Conservation (phyloP, 2,797 vertebrate genomes). For the Coendou prehensilis region DNA sequence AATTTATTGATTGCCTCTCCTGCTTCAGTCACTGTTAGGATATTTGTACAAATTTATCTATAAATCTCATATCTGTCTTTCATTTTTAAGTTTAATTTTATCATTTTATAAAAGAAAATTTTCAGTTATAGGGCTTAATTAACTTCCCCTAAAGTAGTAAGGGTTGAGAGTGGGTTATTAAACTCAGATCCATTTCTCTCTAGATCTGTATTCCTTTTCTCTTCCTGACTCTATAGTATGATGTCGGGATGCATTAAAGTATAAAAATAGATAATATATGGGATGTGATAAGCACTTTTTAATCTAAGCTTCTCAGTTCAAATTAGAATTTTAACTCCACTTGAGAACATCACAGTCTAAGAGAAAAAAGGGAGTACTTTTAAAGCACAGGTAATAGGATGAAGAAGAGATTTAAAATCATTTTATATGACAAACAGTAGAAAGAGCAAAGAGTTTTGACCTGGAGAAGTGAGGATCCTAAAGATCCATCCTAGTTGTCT, state of each 20-base stretch:
- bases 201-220: background rate
- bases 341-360: background rate
- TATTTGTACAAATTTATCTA: background rate
- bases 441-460: background rate
- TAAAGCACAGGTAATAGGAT: background rate
- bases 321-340: background rate
- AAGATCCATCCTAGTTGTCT: background rate
- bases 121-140: background rate
- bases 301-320: background rate
- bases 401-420: background rate
- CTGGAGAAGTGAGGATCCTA: background rate
- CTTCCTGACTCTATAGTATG: background rate
- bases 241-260: background rate
- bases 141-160: background rate
- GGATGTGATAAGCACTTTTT: background rate
- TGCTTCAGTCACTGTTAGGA: background rate
- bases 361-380: background rate
- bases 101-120: background rate
- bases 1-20: background rate
- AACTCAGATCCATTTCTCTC: background rate
- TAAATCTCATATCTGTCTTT: background rate
- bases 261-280: background rate
- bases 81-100: constrained; percentile 55
- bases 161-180: background rate
- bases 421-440: background rate